Conservation (phyloP, 1,140 invertebrate genomes). For the Panonychus citri region DNA sequence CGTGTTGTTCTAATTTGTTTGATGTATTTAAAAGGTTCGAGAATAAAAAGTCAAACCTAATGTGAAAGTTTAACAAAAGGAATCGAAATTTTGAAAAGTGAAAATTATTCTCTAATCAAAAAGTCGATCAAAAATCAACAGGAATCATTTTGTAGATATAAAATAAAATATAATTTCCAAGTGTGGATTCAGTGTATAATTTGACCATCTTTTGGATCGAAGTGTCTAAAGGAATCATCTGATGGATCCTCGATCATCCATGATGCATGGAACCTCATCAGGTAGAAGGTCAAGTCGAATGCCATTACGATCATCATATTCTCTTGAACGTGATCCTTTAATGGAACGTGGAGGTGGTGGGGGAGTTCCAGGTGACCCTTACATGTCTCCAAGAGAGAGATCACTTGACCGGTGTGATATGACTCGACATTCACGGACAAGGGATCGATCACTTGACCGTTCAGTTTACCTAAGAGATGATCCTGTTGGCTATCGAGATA, state of each 20-base stretch:
- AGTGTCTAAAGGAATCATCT: too few species aligned
- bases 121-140: too few species aligned
- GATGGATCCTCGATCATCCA: conserved; percentile 15
- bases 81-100: too few species aligned
- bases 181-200: too few species aligned
- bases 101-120: too few species aligned
- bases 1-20: too few species aligned
- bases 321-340: conserved; percentile 38
- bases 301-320: conserved; percentile 39
- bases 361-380: conserved; percentile 31
- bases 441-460: conserved; percentile 35
- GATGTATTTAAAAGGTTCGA: too few species aligned
- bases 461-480: conserved; percentile 12
- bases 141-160: too few species aligned
- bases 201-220: too few species aligned
- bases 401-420: conserved; percentile 18
- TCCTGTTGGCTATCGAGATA: background rate
- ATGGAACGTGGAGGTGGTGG: conserved; percentile 34
- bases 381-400: conserved; percentile 37
- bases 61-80: too few species aligned
- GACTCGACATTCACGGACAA: conserved; percentile 13
- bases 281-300: conserved; percentile 15
- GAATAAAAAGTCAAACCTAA: too few species aligned
- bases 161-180: too few species aligned
- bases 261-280: background rate